Evolutionary conservation across 2,888 invertebrate species (phyloP).

Genomic region (Eubasilissa splendida): DNA sequence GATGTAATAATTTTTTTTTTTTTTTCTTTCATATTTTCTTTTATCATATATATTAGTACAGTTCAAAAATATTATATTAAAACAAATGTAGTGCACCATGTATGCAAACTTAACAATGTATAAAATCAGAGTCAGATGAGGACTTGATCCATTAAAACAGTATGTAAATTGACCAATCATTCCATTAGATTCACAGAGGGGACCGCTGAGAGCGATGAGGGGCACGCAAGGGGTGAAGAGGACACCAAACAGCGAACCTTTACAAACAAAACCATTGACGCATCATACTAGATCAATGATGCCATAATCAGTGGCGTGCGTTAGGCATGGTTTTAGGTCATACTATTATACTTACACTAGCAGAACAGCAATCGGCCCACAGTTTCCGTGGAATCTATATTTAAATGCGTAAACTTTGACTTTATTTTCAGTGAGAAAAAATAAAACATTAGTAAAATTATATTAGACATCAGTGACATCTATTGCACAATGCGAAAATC

Average conservation of each 20-base stretch:
- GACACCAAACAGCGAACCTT: not conserved
- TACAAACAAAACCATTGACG: constrained; percentile 24
- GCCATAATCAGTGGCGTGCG: not conserved
- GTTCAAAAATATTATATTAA: not conserved
- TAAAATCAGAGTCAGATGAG: constrained; percentile 18
- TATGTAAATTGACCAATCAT: constrained; percentile 49
- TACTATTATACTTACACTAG: too few relatives aligned
- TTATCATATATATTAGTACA: too few relatives aligned
- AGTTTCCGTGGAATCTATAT: too few relatives aligned
- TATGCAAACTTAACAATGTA: constrained; percentile 10
- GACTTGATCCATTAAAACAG: constrained; percentile 26
- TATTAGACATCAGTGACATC: too few relatives aligned
- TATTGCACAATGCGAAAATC: too few relatives aligned
- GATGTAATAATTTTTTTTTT: too few relatives aligned
- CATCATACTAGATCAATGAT: not conserved
- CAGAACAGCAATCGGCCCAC: too few relatives aligned
- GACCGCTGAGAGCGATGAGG: not conserved
- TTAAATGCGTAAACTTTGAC: too few relatives aligned
- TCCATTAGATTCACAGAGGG: constrained; percentile 15
- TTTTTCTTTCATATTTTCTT: too few relatives aligned
- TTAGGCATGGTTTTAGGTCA: too few relatives aligned
- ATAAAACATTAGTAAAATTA: too few relatives aligned
- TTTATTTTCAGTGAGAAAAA: too few relatives aligned
- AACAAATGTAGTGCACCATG: not conserved
- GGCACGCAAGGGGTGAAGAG: not conserved